Conservation (phyloP, 2,113 vertebrate species). For the Catagonus wagneri region DNA sequence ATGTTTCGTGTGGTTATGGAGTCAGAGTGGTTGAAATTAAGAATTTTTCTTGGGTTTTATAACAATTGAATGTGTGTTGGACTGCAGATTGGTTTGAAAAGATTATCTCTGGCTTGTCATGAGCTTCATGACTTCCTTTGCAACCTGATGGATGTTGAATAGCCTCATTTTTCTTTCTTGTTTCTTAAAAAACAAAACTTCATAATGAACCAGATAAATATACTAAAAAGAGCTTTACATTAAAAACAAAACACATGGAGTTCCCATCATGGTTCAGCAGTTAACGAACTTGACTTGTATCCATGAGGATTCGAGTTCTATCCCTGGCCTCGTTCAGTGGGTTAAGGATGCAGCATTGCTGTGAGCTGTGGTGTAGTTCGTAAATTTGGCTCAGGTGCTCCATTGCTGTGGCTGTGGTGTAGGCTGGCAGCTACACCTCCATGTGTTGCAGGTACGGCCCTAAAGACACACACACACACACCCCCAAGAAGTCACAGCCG, state of each 20-base stretch:
- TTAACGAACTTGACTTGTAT: no score
- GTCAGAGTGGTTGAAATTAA: neutral
- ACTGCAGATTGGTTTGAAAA: neutral
- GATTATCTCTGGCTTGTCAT: neutral
- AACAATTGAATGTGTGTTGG: neutral
- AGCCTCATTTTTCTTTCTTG: neutral
- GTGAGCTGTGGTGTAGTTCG: no score
- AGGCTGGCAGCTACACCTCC: no score
- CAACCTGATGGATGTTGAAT: neutral
- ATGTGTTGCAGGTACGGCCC: no score
- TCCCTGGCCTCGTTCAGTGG: no score
- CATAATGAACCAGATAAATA: neutral
- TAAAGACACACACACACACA: no score
- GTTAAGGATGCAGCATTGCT: no score
- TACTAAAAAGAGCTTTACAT: neutral
- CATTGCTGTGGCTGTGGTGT: no score
- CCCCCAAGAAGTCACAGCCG: no score
- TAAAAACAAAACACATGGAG: neutral
- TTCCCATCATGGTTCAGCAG: no score
- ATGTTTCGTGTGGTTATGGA: neutral
- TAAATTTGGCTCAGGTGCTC: no score
- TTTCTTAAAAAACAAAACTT: neutral
- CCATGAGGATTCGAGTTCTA: no score
- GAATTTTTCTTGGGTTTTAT: neutral
- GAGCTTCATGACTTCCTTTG: neutral